Conservation (phyloP, 2,113 vertebrate species). For the Agelaius tricolor region DNA sequence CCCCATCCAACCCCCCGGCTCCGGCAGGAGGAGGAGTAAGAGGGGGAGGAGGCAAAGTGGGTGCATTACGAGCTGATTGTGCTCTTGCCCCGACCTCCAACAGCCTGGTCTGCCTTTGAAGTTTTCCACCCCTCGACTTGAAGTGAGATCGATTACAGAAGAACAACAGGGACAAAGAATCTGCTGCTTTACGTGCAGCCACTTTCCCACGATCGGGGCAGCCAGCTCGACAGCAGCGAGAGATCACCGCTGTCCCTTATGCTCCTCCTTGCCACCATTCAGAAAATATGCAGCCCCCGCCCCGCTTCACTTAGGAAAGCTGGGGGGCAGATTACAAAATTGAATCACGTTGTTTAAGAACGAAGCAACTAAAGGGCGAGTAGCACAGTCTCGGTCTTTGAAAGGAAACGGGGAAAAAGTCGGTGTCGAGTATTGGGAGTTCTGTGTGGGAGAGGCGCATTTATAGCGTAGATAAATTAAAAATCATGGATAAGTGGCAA, state of each 20-base stretch:
- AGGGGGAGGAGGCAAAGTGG: not conserved
- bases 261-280: slow-evolving; percentile 42
- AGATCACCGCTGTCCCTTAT: not conserved
- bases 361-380: not conserved
- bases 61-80: slow-evolving; percentile 62
- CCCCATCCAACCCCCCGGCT: not conserved
- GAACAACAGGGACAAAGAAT: slow-evolving; percentile 82
- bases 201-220: slow-evolving; percentile 85
- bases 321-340: not conserved
- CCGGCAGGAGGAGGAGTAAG: slow-evolving; percentile 17
- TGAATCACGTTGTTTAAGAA: not conserved
- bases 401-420: not conserved
- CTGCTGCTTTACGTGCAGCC: slow-evolving; percentile 79
- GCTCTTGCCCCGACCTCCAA: slow-evolving; percentile 76
- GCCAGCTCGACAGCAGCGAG: slow-evolving; percentile 67
- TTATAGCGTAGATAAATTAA: not conserved
- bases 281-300: not conserved
- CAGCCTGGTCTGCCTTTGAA: slow-evolving; percentile 81
- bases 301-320: not conserved
- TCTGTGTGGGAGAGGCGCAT: not conserved
- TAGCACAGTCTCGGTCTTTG: not conserved
- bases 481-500: not conserved
- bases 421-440: not conserved
- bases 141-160: slow-evolving; percentile 86
- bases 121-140: slow-evolving; percentile 74